A percentile compares a stretch with the other conserved stretches of the same genome.
Evolutionary conservation across 2,113 vertebrate genomes (phyloP).

Genomic region (Pampusana beccarii): DNA sequence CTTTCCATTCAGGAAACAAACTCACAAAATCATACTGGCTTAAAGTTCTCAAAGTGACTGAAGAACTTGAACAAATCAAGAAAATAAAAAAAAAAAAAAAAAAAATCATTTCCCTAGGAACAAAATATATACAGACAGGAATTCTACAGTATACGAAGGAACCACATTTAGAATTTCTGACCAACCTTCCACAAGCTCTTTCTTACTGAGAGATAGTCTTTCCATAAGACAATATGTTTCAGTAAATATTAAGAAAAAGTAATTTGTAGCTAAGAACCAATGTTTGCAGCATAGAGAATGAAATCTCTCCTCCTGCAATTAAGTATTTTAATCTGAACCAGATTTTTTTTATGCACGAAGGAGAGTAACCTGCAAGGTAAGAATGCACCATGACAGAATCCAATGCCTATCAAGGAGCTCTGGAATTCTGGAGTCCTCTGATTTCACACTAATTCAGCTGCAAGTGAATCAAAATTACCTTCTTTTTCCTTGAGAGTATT

Average conservation of each 20-base stretch:
- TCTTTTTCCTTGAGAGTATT: constrained; percentile 82
- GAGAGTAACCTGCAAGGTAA: not conserved
- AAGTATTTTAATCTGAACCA: not conserved
- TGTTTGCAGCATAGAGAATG: not conserved
- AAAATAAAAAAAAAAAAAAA: not conserved
- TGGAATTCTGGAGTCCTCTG: not conserved
- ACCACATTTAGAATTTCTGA: not conserved
- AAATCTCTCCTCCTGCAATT: not conserved
- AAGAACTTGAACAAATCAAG: not conserved
- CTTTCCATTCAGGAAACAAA: not conserved
- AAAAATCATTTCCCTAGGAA: not conserved
- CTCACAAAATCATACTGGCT: not conserved
- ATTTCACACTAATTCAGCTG: not conserved
- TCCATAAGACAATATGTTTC: not conserved
- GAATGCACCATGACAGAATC: not conserved
- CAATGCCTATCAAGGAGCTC: not conserved
- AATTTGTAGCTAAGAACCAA: not conserved
- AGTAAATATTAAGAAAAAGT: not conserved
- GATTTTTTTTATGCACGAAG: not conserved
- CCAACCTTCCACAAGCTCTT: not conserved
- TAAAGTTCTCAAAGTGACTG: not conserved
- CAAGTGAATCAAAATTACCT: constrained; percentile 75
- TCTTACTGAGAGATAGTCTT: not conserved
- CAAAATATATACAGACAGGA: not conserved
- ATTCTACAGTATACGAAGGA: not conserved